Evolutionary conservation across 37 sponge, comb jelly and placozoan genomes (phyloP).

Genomic region (Spongilla lacustris): DNA sequence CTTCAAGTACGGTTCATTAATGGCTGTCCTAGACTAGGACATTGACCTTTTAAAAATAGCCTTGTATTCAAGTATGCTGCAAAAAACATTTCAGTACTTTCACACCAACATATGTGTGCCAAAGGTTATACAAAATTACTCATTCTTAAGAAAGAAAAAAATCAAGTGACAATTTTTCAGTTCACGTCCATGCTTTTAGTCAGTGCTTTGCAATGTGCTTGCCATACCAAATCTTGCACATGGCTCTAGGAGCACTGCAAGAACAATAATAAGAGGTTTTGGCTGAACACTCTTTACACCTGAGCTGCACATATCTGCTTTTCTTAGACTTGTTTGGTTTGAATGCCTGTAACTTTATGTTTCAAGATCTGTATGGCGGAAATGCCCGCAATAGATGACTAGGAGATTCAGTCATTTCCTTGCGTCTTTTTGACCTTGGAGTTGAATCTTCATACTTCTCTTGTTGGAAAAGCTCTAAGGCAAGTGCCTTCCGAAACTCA

Average conservation of each 20-base stretch:
- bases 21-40: too few relatives aligned
- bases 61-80: too few relatives aligned
- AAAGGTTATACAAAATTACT: too few relatives aligned
- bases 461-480: not conserved
- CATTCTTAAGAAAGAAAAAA: not conserved
- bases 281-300: not conserved
- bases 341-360: slow-evolving; percentile 1
- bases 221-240: not conserved
- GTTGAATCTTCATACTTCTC: not conserved
- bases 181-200: not conserved
- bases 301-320: not conserved
- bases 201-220: not conserved
- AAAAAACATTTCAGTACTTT: too few relatives aligned
- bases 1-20: too few relatives aligned
- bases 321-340: slow-evolving; percentile 1
- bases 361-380: not conserved
- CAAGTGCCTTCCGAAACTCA: slow-evolving; percentile 1
- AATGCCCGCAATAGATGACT: not conserved
- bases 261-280: not conserved
- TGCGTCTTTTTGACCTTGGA: not conserved
- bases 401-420: not conserved
- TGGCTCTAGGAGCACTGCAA: slow-evolving; percentile 1
- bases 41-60: too few relatives aligned
- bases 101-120: too few relatives aligned
- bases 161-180: not conserved